Evolutionary conservation across 2,888 invertebrate genomes (phyloP).

Genomic region (Epistrophe grossulariae): DNA sequence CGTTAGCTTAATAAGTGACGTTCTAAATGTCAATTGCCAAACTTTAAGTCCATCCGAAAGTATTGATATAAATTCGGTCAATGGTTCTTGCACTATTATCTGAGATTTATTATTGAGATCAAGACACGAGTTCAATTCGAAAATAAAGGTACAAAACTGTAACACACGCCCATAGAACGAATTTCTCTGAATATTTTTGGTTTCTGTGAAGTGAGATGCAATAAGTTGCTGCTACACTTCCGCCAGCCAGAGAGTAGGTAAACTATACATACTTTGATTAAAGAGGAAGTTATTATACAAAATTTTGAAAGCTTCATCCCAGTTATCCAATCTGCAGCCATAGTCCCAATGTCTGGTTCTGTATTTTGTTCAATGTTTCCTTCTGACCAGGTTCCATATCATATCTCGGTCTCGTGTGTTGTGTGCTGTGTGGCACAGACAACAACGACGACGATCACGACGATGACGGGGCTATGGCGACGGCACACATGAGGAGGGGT

Average conservation of each 20-base stretch:
- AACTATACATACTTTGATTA: conserved; percentile 10
- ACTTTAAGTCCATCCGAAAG: background rate
- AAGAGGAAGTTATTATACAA: conserved; percentile 60
- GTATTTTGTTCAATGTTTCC: conserved; percentile 9
- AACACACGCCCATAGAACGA: conserved; percentile 48
- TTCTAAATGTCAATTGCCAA: background rate
- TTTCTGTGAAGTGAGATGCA: background rate
- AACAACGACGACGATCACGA: background rate
- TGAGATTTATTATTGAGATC: background rate
- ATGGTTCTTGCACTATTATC: background rate
- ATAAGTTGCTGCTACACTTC: conserved; percentile 60
- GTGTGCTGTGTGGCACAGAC: background rate
- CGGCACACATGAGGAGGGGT: conserved; percentile 52
- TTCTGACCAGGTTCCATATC: conserved; percentile 39
- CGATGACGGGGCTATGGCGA: background rate
- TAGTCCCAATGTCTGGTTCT: conserved; percentile 26
- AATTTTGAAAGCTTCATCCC: conserved; percentile 52
- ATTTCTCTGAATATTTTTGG: background rate
- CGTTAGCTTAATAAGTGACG: too few species aligned
- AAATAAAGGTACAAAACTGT: conserved; percentile 34
- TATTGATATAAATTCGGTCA: background rate
- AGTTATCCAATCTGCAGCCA: conserved; percentile 15
- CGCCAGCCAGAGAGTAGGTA: conserved; percentile 33
- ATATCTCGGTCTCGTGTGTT: conserved; percentile 16
- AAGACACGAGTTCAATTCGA: background rate